Evolutionary conservation across 2,113 vertebrate species (phyloP).

Genomic region (Limanda limanda): DNA sequence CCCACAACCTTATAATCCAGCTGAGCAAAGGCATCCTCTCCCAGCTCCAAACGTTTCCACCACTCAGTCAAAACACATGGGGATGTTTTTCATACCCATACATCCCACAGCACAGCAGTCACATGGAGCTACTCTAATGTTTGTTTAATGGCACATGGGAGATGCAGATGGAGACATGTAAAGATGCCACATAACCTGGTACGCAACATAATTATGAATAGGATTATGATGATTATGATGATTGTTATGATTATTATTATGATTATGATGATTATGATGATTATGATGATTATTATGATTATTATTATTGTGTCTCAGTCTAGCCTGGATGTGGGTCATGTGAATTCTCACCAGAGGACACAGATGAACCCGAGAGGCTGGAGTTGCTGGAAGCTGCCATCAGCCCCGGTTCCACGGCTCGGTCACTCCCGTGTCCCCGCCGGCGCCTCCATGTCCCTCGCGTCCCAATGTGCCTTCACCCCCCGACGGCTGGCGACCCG

Average conservation of each 20-base stretch:
- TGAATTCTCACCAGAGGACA: conserved; percentile 92
- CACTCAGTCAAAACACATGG: conserved; percentile 13
- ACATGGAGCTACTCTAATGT: conserved; percentile 4
- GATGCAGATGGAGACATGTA: background rate
- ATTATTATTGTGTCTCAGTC: background rate
- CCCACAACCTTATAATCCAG: conserved; percentile 28
- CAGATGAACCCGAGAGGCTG: conserved; percentile 95
- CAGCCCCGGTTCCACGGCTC: conserved; percentile 63
- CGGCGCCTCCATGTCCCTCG: conserved; percentile 76
- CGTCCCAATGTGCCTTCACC: conserved; percentile 28
- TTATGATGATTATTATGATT: background rate
- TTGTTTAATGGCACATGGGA: conserved; percentile 9
- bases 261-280: background rate
- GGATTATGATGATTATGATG: background rate
- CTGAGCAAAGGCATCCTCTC: conserved; percentile 4
- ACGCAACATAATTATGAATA: background rate
- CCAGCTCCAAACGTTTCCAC: conserved; percentile 1
- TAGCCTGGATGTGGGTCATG: background rate
- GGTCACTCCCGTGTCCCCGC: conserved; percentile 74
- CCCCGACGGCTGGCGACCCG: conserved; percentile 14
- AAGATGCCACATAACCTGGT: background rate
- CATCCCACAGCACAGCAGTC: conserved; percentile 21
- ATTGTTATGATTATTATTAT: background rate
- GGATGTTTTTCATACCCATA: conserved; percentile 7
- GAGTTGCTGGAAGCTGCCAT: conserved; percentile 99